Conservation (phyloP, 2,888 invertebrate species). For the Crioceris asparagi region DNA sequence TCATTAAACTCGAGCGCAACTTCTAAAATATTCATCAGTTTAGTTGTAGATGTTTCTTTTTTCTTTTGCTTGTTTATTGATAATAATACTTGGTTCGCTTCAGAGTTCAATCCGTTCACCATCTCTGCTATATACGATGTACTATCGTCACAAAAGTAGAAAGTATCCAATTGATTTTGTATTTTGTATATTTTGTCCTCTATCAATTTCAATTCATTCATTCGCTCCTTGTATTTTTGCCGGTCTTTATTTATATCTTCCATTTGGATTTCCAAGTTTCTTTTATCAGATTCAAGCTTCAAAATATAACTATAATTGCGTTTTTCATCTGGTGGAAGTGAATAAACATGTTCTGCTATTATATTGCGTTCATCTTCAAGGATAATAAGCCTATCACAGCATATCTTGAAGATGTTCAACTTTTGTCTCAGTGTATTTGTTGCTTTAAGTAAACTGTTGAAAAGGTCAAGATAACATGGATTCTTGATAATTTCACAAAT, state of each 20-base stretch:
- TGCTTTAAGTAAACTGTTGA: slow-evolving; percentile 23
- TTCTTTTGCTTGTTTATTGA: slow-evolving; percentile 22
- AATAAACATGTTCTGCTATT: slow-evolving; percentile 30
- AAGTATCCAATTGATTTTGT: slow-evolving; percentile 18
- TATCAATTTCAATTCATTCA: slow-evolving; percentile 21
- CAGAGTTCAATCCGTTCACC: slow-evolving; percentile 25
- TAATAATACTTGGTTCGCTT: slow-evolving; percentile 23
- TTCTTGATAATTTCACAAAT: slow-evolving; percentile 18
- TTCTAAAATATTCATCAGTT: slow-evolving; percentile 9
- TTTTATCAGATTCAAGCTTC: slow-evolving; percentile 28
- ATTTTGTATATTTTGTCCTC: slow-evolving; percentile 22
- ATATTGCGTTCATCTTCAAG: slow-evolving; percentile 31
- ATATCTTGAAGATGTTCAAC: slow-evolving; percentile 25
- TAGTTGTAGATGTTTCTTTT: slow-evolving; percentile 14
- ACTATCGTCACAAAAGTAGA: neutral
- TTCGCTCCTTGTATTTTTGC: slow-evolving; percentile 13
- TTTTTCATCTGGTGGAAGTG: slow-evolving; percentile 26
- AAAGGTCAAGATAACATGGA: slow-evolving; percentile 21
- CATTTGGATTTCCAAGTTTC: slow-evolving; percentile 26
- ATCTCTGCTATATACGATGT: slow-evolving; percentile 14
- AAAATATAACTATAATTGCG: slow-evolving; percentile 27
- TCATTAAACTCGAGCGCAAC: slow-evolving; percentile 13
- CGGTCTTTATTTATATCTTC: slow-evolving; percentile 22
- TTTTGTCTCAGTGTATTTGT: slow-evolving; percentile 22
- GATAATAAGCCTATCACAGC: slow-evolving; percentile 26